These are phyloP conservation scores for Scrobipalpa atriplicella DNA, from an alignment of 2,888 invertebrate species.

Conservation along the genomic window DNA sequence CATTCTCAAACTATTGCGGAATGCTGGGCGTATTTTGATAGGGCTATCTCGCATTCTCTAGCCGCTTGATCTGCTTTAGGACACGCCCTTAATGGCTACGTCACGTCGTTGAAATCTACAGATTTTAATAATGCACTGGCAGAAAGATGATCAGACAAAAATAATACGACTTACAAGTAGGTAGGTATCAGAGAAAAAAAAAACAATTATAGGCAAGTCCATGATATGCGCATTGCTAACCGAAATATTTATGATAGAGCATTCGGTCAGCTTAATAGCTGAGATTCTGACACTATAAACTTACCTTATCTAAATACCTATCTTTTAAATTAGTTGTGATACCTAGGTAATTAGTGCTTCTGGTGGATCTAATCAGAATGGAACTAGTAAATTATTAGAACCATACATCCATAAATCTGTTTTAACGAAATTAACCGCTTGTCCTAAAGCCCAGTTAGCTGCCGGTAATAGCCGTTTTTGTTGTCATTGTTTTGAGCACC, in stretches of 20 bases:
- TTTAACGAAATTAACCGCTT: slow-evolving; percentile 75
- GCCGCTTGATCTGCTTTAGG: not conserved
- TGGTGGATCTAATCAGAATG: not conserved
- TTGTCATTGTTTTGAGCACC: slow-evolving; percentile 72
- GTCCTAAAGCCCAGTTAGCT: slow-evolving; percentile 70
- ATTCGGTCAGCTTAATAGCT: no score
- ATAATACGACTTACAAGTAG: no score
- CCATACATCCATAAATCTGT: slow-evolving; percentile 62
- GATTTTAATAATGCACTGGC: not conserved
- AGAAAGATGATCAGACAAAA: no score
- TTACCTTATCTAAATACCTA: no score
- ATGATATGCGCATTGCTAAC: no score
- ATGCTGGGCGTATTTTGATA: slow-evolving; percentile 42
- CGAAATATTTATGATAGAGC: no score
- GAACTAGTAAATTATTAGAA: slow-evolving; percentile 21
- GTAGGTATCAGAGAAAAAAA: no score
- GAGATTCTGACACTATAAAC: no score
- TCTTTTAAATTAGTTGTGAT: no score
- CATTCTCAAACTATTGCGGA: slow-evolving; percentile 61
- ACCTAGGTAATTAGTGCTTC: not conserved
- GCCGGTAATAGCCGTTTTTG: slow-evolving; percentile 66
- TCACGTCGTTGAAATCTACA: not conserved
- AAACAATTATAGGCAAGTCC: no score
- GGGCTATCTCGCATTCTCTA: slow-evolving; percentile 11
- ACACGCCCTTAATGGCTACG: not conserved